Percentiles rank a stretch among this genome's conserved stretches.
Evolutionary conservation across 2,888 invertebrate genomes (phyloP).

Genomic region (Protula sp.): DNA sequence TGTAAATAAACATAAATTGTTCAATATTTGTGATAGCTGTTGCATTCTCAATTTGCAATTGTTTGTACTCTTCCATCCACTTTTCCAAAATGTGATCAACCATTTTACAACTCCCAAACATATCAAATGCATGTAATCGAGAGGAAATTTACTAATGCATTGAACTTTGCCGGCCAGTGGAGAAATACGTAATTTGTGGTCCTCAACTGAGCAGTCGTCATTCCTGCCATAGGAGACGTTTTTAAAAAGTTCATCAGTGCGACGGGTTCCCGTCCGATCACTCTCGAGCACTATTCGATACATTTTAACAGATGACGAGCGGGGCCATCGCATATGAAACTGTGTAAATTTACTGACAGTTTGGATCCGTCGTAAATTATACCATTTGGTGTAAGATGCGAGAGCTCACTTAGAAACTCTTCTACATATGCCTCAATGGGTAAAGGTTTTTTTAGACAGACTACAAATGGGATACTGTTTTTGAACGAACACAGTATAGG

Average conservation of each 20-base stretch:
- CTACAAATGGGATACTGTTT: not conserved
- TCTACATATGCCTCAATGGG: conserved; percentile 1
- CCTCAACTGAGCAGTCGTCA: conserved; percentile 4
- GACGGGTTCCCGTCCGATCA: conserved; percentile 12
- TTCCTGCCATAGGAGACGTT: conserved; percentile 19
- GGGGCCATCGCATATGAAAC: conserved; percentile 8
- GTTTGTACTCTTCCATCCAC: conserved; percentile 22
- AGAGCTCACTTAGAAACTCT: conserved; percentile 4
- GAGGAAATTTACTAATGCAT: conserved; percentile 29
- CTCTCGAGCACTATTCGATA: not conserved
- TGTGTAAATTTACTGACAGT: not conserved
- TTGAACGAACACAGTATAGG: conserved; percentile 7
- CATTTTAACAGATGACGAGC: conserved; percentile 5
- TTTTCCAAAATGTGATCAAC: conserved; percentile 23
- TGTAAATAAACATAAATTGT: conserved; percentile 7
- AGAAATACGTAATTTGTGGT: conserved; percentile 24
- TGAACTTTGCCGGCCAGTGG: conserved; percentile 24
- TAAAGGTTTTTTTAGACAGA: conserved; percentile 1
- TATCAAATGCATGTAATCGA: conserved; percentile 43
- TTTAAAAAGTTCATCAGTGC: not conserved
- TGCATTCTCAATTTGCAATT: conserved; percentile 6
- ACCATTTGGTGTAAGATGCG: not conserved
- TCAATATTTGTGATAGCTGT: conserved; percentile 5
- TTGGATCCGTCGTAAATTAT: not conserved
- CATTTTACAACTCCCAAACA: conserved; percentile 34